These are phyloP conservation scores for Aphidius colemani DNA, from an alignment of 2,888 invertebrate species.

Conservation along the genomic window DNA sequence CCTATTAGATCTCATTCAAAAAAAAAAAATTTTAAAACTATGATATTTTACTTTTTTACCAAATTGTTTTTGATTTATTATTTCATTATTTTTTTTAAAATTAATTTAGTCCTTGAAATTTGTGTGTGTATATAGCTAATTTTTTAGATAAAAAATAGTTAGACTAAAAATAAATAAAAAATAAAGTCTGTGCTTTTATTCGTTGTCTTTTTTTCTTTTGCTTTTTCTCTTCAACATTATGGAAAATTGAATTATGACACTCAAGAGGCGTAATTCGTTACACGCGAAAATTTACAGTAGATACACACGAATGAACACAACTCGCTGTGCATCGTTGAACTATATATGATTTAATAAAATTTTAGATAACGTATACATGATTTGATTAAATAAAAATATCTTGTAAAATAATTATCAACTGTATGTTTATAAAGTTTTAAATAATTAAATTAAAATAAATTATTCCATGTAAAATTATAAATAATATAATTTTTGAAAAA, in stretches of 20 bases:
- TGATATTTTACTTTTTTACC: conserved; percentile 4
- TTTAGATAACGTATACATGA: neutral
- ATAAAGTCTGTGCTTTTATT: neutral
- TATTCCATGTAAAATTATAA: neutral
- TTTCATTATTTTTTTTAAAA: neutral
- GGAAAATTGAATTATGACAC: conserved; percentile 46
- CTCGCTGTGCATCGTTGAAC: conserved; percentile 9
- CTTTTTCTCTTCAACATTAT: conserved; percentile 20
- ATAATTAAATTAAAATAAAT: neutral
- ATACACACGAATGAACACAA: conserved; percentile 13
- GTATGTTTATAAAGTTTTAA: too few species aligned
- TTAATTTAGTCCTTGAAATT: neutral
- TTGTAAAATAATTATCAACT: too few species aligned
- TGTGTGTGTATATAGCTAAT: conserved; percentile 10
- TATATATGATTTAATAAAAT: neutral
- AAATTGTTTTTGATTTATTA: neutral
- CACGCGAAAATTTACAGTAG: conserved; percentile 25
- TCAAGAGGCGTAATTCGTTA: conserved; percentile 36
- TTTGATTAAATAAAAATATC: too few species aligned
- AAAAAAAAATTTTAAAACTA: conserved; percentile 1
- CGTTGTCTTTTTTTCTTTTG: conserved; percentile 8
- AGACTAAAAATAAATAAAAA: conserved; percentile 1
- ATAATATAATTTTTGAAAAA: too few species aligned
- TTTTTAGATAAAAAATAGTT: neutral
- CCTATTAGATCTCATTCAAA: neutral